These are phyloP conservation scores for Gallinago paraguaiae DNA, from an alignment of 2,113 vertebrate genomes.

Conservation along the genomic window DNA sequence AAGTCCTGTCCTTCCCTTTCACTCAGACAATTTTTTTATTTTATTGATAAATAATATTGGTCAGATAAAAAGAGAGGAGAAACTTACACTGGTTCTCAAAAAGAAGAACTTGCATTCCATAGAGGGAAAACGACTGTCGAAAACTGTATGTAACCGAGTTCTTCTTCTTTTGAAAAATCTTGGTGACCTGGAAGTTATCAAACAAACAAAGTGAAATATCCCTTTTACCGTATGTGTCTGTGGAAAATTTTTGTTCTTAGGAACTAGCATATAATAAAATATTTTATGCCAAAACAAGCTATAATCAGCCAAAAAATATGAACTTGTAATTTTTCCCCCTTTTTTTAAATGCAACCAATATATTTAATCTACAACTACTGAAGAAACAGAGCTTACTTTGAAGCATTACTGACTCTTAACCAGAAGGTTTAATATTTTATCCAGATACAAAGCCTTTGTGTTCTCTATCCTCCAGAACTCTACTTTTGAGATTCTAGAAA, in stretches of 20 bases:
- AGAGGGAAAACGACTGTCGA: conserved; percentile 95
- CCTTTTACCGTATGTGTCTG: background rate
- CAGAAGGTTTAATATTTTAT: background rate
- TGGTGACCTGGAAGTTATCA: conserved; percentile 86
- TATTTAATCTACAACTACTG: background rate
- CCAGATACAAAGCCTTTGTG: background rate
- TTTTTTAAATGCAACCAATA: background rate
- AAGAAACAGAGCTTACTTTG: background rate
- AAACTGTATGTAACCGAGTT: conserved; percentile 98
- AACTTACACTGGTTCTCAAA: conserved; percentile 97
- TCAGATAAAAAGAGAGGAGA: background rate
- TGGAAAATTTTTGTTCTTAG: background rate
- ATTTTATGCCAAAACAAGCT: background rate
- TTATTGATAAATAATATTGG: background rate
- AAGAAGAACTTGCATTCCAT: conserved; percentile 94
- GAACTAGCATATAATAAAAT: background rate
- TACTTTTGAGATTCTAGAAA: background rate
- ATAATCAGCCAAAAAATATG: background rate
- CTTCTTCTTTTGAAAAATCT: conserved; percentile 99
- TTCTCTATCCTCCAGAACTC: background rate
- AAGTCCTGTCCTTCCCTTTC: background rate
- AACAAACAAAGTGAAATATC: background rate
- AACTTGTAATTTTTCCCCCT: background rate
- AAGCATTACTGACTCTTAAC: background rate
- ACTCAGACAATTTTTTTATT: background rate